phyloP scores from a whole-genome alignment of 2,888 invertebrate species.

The Drosophila infuscata region DNA sequence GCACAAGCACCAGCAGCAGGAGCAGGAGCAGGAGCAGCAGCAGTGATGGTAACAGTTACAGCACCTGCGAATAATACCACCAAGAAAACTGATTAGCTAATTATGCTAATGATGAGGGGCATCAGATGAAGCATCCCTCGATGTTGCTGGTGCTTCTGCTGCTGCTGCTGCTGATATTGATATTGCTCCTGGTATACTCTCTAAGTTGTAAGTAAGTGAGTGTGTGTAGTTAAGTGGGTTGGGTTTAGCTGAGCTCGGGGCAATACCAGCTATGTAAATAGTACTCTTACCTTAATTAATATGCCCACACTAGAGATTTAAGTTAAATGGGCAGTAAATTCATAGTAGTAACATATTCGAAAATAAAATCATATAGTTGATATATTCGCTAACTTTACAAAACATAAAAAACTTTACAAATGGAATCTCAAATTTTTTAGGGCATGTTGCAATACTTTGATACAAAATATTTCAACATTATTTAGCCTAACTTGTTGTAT shows the following conservation, averaged over 20 bases:
- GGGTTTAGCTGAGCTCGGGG: constrained; percentile 51
- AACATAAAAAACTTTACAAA: not conserved
- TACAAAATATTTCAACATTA: constrained; percentile 3
- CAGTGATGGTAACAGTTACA: not conserved
- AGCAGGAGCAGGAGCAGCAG: constrained; percentile 2
- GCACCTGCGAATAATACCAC: constrained; percentile 22
- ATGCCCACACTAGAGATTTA: constrained; percentile 42
- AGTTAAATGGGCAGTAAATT: constrained; percentile 31
- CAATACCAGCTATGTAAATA: constrained; percentile 64
- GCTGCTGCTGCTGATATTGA: constrained; percentile 15
- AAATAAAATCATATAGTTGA: constrained; percentile 5
- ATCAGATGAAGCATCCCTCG: constrained; percentile 4
- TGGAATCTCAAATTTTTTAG: constrained; percentile 5
- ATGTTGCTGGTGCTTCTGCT: not conserved
- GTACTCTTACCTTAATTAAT: constrained; percentile 42
- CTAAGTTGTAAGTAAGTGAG: constrained; percentile 68
- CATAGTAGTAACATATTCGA: constrained; percentile 6
- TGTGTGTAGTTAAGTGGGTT: constrained; percentile 65
- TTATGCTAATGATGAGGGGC: constrained; percentile 58
- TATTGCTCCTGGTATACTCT: constrained; percentile 43
- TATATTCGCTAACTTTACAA: constrained; percentile 11
- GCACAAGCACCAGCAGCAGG: constrained; percentile 8
- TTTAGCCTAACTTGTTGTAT: constrained; percentile 9
- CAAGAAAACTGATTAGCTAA: constrained; percentile 48
- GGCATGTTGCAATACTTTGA: constrained; percentile 34